These are phyloP conservation scores for Butorides virescens DNA, from an alignment of 2,113 vertebrate species.

Conservation along the genomic window DNA sequence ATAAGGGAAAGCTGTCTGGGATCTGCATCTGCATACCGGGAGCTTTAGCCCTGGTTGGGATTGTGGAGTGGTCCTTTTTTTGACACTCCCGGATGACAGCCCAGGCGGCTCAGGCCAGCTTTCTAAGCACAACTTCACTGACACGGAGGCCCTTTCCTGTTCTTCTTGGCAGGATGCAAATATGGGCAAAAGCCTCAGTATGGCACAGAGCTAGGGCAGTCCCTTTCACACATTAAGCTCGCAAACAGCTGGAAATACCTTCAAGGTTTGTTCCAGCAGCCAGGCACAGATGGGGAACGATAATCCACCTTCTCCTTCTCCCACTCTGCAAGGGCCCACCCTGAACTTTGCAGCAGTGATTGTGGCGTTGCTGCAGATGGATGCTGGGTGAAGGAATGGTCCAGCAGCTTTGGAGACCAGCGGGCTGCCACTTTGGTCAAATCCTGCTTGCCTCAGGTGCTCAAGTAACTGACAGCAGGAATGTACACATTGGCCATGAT, in stretches of 20 bases:
- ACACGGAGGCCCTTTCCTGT: neutral
- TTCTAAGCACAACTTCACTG: neutral
- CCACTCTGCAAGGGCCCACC: neutral
- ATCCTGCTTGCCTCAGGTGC: neutral
- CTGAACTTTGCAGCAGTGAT: neutral
- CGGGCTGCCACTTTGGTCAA: neutral
- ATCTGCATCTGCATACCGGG: neutral
- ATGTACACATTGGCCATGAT: neutral
- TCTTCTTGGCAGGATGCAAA: rapidly evolving
- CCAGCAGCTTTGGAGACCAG: neutral
- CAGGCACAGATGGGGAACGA: neutral
- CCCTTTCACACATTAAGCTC: neutral
- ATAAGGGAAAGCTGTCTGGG: neutral
- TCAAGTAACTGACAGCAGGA: neutral
- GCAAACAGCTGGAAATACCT: neutral
- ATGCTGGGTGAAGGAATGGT: neutral
- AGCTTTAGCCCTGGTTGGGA: neutral
- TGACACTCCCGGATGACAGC: neutral
- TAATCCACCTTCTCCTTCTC: neutral
- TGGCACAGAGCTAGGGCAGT: neutral
- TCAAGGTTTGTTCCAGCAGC: neutral
- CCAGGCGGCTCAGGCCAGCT: neutral
- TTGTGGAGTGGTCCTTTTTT: neutral
- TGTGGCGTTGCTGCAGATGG: neutral
- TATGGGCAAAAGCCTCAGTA: neutral